Base-by-base conservation (phyloP, 2,797 vertebrate genomes). In the Scyliorhinus canicula region DNA sequence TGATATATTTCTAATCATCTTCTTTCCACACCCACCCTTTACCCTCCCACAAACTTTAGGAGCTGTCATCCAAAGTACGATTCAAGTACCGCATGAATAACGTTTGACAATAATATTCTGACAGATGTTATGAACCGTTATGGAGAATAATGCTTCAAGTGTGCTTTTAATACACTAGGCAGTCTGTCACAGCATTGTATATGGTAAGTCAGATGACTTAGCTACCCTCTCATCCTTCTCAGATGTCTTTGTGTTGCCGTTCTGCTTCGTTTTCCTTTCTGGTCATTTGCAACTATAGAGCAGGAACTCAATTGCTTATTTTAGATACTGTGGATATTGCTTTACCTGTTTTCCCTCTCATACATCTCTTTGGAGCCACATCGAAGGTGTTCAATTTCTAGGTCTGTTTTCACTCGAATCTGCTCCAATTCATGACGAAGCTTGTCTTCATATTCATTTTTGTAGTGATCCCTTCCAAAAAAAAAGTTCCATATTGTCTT, bases 331-430 rank as follows among this genome's bases (percentile, higher is more conserved):
- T 44, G n/a, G n/a, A 91, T 44, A 65, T 35, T 50, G 47, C 11
- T 50, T 95, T 97, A 99, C 98, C 99, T 98, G 97, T 99, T 99
- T 97, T 99, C 99, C 95, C 99, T 98, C 96, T 99, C 99, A 95
- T 99, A 99, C 98, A 99, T 98, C 97, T 99, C 99, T 96, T 97
- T 98, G 95, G 98, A 99, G 67, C 98, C 96, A 95, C 97, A 98
- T 97, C 99, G 98, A 96, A 99, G 98, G 95, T 97, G 98, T 82
- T 99, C 98, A 0, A 99, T 98, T 97, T 99, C 99, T 96, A 98
- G 98, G 96, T 98, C 97, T 91, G 99, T 99, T 97, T 98, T 99
- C 95, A 98, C 63, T 52, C 97, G 97, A 96, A 99, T 98, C 97
- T 98, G 98, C 96, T 99, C 99, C 96, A 99, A 95, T 96, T 99